Base-by-base conservation (phyloP, 2,113 vertebrate species). In the Crotophaga sulcirostris region DNA sequence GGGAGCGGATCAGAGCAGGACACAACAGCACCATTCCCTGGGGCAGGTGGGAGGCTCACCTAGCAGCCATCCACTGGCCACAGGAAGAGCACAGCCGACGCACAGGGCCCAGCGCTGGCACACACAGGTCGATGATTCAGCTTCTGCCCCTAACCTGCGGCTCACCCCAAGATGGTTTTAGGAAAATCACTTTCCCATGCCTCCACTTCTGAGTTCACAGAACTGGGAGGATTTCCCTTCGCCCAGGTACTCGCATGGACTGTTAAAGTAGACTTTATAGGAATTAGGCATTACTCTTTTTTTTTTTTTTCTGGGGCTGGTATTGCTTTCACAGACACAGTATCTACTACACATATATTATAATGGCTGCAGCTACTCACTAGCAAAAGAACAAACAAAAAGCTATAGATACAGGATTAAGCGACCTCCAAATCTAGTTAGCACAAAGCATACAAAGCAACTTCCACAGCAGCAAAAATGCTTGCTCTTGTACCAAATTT, bases 1-100 rank as follows among this genome's bases (percentile, higher is more conserved):
- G 0, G 54, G 19, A 2, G 0, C 2, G 6, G 47, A 69, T 7
- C 29, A 13, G 12, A 12, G 44, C 1, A 0, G 44, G n/a, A 36
- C 4, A 7, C 11, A 10, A 18, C 1, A 1, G 36, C 60, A 44
- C 49, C 29, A 4, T n/a, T 79, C 42, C 78, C 28, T 1, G 1
- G 10, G 54, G 42, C 5, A 9, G 19, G 66, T 9, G 19, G 33
- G 19, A 55, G 15, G 51, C 51, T 86, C 16, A 38, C 16, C 34
- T 18, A 38, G 87, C 14, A 18, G 23, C 45, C 19, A 36, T 59
- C 45, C 36, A 7, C 33, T 1, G 3, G 40, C 17, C 36, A 49
- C 3, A 0, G 10, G 76, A 23, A 62, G 63, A 42, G 66, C 3
- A 13, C 34, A 42, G 70, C 18, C 5, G 0, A 11, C 2, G 47